These are phyloP conservation scores for Apteryx mantelli DNA, from an alignment of 2,113 vertebrate genomes.

Conservation along the genomic window DNA sequence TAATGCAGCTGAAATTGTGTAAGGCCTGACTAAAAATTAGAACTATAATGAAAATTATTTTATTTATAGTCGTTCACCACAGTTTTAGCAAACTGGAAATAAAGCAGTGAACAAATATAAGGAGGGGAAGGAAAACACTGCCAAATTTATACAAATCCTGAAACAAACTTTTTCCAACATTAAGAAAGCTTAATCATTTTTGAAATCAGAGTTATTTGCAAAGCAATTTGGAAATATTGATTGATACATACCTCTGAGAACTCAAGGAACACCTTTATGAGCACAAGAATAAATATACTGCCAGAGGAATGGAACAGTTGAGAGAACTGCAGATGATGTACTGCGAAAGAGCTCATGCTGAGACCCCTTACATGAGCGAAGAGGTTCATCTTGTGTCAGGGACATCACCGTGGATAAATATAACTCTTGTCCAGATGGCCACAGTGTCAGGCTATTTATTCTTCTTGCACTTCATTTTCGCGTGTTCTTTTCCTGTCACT, in stretches of 20 bases:
- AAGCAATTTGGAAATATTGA: background rate
- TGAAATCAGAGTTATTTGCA: background rate
- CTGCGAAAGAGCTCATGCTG: background rate
- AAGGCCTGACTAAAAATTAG: background rate
- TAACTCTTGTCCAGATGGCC: background rate
- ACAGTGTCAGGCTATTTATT: background rate
- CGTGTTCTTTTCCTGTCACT: background rate
- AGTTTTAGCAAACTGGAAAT: background rate
- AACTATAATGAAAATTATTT: background rate
- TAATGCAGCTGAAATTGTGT: background rate
- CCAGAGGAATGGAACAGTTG: background rate
- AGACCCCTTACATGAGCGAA: background rate
- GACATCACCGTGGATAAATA: background rate
- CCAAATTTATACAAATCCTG: accelerated
- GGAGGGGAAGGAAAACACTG: background rate
- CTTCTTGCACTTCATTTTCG: background rate
- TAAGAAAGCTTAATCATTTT: background rate
- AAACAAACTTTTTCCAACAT: background rate
- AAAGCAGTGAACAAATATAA: background rate
- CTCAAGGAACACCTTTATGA: background rate
- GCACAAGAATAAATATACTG: background rate
- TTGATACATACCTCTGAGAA: background rate
- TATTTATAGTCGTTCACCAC: background rate
- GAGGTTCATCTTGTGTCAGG: background rate
- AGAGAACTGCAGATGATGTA: background rate